Percentiles rank a stretch among this genome's conserved stretches.
These are phyloP conservation scores for Nymphalis c-album DNA, from an alignment of 2,888 invertebrate species.

Conservation along the genomic window DNA sequence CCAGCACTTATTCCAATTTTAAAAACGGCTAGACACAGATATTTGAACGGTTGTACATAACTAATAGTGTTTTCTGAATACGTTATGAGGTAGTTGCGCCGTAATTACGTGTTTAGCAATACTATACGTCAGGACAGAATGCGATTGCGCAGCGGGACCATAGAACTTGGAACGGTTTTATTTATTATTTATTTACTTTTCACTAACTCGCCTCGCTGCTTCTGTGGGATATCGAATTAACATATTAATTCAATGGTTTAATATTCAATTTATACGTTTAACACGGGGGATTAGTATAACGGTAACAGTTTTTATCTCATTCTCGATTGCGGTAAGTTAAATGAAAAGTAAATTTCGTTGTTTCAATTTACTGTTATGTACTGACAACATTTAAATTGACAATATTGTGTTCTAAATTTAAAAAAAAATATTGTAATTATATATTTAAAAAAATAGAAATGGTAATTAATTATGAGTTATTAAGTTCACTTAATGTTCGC, in stretches of 20 bases:
- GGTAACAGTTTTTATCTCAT: neutral
- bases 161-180: conserved; percentile 31
- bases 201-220: conserved; percentile 5
- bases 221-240: conserved; percentile 15
- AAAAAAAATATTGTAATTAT: too few relatives aligned
- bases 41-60: conserved; percentile 20
- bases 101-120: conserved; percentile 44
- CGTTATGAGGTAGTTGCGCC: conserved; percentile 36
- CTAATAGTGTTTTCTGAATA: conserved; percentile 37
- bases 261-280: conserved; percentile 13
- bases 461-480: too few relatives aligned
- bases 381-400: neutral
- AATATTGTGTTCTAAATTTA: too few relatives aligned
- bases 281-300: conserved; percentile 6
- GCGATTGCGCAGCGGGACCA: conserved; percentile 40
- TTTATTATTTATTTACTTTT: conserved; percentile 26
- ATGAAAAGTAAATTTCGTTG: neutral
- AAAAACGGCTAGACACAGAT: conserved; percentile 1
- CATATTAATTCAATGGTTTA: conserved; percentile 21
- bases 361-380: neutral
- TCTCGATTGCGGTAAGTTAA: neutral
- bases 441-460: neutral
- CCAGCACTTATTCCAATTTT: neutral
- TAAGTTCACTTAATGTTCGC: neutral
- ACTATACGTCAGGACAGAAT: conserved; percentile 45